phyloP scores from a whole-genome alignment of 2,797 vertebrate species.

The Anableps anableps region DNA sequence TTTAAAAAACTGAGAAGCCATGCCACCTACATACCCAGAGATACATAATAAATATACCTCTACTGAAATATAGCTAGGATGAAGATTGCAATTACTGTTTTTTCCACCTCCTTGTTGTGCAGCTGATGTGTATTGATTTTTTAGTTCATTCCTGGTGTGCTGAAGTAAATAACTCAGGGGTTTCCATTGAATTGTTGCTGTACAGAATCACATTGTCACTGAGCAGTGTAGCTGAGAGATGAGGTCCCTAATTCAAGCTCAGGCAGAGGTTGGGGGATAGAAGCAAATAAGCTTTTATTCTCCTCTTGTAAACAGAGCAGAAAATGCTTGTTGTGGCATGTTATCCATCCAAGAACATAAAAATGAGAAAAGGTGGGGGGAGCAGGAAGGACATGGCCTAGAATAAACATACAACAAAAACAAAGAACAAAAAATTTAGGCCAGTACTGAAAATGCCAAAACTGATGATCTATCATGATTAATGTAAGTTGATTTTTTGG shows the following conservation, averaged over 20 bases:
- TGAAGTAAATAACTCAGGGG: slow-evolving; percentile 36
- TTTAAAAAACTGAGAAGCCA: slow-evolving; percentile 22
- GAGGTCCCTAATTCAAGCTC: slow-evolving; percentile 6
- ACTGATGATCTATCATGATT: background rate
- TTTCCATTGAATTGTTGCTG: slow-evolving; percentile 27
- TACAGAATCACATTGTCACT: slow-evolving; percentile 6
- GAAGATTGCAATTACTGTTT: slow-evolving; percentile 32
- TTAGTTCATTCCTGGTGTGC: slow-evolving; percentile 39
- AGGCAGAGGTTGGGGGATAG: background rate
- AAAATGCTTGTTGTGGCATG: background rate
- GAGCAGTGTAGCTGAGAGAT: background rate
- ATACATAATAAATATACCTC: slow-evolving; percentile 11
- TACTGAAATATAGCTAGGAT: slow-evolving; percentile 12
- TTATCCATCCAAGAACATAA: background rate
- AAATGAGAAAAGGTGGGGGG: background rate
- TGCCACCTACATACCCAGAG: slow-evolving; percentile 12
- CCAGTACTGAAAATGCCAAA: background rate
- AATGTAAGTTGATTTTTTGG: background rate
- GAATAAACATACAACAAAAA: background rate
- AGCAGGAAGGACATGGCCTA: background rate
- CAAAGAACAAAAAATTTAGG: background rate
- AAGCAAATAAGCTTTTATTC: background rate
- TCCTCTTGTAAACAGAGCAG: background rate
- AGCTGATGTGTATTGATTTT: slow-evolving; percentile 52
- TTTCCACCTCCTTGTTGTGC: slow-evolving; percentile 31